Percentiles rank a stretch among this genome's conserved stretches.
phyloP scores from a whole-genome alignment of 2,888 invertebrate genomes.

The Erebia palarica region DNA sequence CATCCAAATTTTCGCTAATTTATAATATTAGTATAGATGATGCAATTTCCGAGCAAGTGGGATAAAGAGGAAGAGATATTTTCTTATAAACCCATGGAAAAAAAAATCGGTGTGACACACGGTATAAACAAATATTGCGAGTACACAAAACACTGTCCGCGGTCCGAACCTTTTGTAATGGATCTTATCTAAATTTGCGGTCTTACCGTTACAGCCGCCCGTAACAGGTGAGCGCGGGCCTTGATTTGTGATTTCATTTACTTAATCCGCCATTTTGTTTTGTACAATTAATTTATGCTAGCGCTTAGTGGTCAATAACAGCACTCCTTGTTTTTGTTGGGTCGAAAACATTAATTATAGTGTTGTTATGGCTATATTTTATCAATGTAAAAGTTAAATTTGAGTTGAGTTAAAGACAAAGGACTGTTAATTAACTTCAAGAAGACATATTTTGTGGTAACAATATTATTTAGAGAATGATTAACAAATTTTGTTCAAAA shows the following conservation, averaged over 20 bases:
- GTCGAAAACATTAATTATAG: constrained; percentile 10
- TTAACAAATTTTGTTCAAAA: too few species aligned
- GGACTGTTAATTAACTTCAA: too few species aligned
- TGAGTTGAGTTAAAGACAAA: too few species aligned
- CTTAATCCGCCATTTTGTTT: constrained; percentile 23
- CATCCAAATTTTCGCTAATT: too few species aligned
- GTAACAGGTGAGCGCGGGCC: constrained; percentile 30
- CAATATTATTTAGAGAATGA: too few species aligned
- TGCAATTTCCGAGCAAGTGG: too few species aligned
- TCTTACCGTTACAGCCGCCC: constrained; percentile 10
- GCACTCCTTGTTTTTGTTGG: background rate
- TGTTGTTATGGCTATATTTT: constrained; percentile 11
- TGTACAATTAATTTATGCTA: constrained; percentile 31
- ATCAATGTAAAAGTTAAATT: too few species aligned
- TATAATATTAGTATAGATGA: too few species aligned
- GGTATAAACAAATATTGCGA: constrained; percentile 5
- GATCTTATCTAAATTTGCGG: constrained; percentile 38
- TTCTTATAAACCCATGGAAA: too few species aligned
- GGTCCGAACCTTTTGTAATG: constrained; percentile 42
- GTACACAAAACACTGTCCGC: constrained; percentile 30
- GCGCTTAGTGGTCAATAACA: constrained; percentile 18
- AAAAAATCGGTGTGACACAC: constrained; percentile 20
- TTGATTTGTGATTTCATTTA: constrained; percentile 28
- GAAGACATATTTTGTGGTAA: too few species aligned
- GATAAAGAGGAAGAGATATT: too few species aligned